phyloP scores from a whole-genome alignment of 1,140 invertebrate species.

The Homalodisca vitripennis region DNA sequence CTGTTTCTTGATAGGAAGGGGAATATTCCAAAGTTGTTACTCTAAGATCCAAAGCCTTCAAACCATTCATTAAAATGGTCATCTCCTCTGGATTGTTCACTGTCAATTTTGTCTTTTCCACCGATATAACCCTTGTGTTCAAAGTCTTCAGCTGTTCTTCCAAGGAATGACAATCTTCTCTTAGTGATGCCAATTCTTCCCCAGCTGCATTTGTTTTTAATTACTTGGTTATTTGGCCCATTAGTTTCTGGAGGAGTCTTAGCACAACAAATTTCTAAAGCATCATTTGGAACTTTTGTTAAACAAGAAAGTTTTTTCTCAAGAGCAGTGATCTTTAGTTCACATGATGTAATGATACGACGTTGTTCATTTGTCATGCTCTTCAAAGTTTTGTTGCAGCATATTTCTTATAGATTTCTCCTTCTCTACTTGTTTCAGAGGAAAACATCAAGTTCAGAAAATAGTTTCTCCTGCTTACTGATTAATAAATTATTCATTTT shows the following conservation, averaged over 20 bases:
- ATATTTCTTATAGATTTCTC: neutral
- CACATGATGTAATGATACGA: neutral
- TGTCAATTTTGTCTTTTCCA: too few relatives aligned
- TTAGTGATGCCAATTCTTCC: too few relatives aligned
- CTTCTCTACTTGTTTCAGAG: neutral
- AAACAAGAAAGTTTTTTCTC: neutral
- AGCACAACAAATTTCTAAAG: neutral
- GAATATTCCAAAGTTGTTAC: too few relatives aligned
- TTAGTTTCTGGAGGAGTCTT: neutral
- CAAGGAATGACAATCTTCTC: too few relatives aligned
- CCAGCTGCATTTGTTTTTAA: too few relatives aligned
- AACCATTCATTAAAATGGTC: too few relatives aligned
- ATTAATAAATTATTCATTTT: neutral
- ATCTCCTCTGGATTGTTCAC: too few relatives aligned
- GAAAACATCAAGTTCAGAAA: neutral
- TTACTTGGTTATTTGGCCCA: too few relatives aligned
- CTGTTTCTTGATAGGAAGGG: too few relatives aligned
- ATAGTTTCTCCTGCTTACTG: neutral
- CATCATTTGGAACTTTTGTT: neutral
- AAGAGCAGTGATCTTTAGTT: neutral
- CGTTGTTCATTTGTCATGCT: neutral
- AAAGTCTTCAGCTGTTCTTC: too few relatives aligned
- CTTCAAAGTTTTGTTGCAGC: neutral
- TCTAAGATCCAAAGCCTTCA: too few relatives aligned
- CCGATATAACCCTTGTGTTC: too few relatives aligned